Base-by-base conservation (phyloP, 2,797 vertebrate genomes). In the Syngnathus rostellatus region DNA sequence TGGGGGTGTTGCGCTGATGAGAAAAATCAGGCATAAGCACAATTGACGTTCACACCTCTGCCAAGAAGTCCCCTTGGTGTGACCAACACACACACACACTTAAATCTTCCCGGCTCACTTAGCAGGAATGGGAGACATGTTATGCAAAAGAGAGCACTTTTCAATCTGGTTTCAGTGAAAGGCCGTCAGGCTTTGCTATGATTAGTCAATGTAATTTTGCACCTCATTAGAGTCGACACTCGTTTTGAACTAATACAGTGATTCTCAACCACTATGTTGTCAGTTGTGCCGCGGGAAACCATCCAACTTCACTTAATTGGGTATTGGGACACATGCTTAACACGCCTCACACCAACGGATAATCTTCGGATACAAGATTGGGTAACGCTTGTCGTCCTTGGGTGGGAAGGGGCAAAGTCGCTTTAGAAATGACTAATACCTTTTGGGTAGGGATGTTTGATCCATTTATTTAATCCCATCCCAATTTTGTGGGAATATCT, bases 91-190 rank as follows among this genome's bases (percentile, higher is more conserved):
- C 86, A 79, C 74, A 79, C 74, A 0, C 45, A 14, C 5, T 16
- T 17, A 17, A 68, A 75, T 61, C 68, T 76, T 75, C 65, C 65
- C 31, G 77, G 83, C 87, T 81, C 84, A 87, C 84, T 88, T 86
- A 68, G 85, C 85, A 84, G 76, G 75, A 78, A 69, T 50, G 70
- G 62, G 77, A 83, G 79, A 86, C 62, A 76, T 83, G 77, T 86
- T 85, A 83, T 82, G 75, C 85, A 75, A 73, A 77, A 65, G 71
- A 72, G 77, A 68, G 72, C 80, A 76, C 9, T 67, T 77, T 65
- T 70, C 83, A 85, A 62, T 82, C 84, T 81, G 77, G 81, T 71
- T 82, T 80, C 75, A 85, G 82, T 83, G 80, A 86, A 80, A 72
- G 67, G 67, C 68, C 81, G 64, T 80, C 58, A 81, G 66, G 64